Percentiles rank a stretch among this genome's conserved stretches.
phyloP scores from a whole-genome alignment of 1,140 invertebrate species.

The Drosophila novamexicana region DNA sequence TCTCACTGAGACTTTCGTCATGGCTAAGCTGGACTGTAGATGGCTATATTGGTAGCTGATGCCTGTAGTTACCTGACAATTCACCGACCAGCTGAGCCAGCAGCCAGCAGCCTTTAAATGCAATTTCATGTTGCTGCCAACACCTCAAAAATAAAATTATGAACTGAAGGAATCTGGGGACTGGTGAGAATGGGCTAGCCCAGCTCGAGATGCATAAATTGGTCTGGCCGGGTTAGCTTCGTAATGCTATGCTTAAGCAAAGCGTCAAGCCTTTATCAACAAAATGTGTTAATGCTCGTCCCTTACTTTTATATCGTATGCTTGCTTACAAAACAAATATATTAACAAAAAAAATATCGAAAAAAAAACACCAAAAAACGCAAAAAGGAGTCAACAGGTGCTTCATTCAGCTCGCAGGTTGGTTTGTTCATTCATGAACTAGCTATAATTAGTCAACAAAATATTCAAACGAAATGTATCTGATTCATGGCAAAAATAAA shows the following conservation, averaged over 20 bases:
- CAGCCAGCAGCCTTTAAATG: too few species aligned
- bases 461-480: slow-evolving; percentile 4
- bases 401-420: slow-evolving; percentile 73
- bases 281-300: slow-evolving; percentile 17
- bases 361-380: slow-evolving; percentile 17
- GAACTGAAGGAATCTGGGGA: neutral
- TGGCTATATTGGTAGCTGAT: too few species aligned
- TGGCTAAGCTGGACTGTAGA: too few species aligned
- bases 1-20: too few species aligned
- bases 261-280: neutral
- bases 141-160: too few species aligned
- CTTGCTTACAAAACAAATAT: slow-evolving; percentile 34
- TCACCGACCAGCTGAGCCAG: too few species aligned
- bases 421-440: slow-evolving; percentile 30
- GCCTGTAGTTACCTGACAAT: too few species aligned
- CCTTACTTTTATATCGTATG: slow-evolving; percentile 20
- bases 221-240: slow-evolving; percentile 16
- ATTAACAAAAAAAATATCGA: neutral
- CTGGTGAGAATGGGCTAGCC: slow-evolving; percentile 16
- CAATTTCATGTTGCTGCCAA: too few species aligned
- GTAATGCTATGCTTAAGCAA: slow-evolving; percentile 14
- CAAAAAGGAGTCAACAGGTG: slow-evolving; percentile 64
- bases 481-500: slow-evolving; percentile 22
- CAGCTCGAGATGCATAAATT: slow-evolving; percentile 39
- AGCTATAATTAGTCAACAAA: slow-evolving; percentile 30